These are phyloP conservation scores for Eulithis prunata DNA, from an alignment of 2,888 invertebrate genomes.

Conservation along the genomic window DNA sequence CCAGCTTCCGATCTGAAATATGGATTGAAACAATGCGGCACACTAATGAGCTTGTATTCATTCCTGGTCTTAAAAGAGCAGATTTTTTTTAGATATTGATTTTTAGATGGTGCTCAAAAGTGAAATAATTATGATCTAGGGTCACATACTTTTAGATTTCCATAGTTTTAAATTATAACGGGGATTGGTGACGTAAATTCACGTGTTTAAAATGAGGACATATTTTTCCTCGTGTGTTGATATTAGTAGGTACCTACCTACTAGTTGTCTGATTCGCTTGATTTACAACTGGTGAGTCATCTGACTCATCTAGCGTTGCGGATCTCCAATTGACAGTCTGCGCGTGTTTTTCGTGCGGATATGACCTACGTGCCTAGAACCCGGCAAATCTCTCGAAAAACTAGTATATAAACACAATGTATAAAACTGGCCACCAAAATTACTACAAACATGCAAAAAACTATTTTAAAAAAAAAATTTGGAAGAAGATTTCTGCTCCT, in stretches of 20 bases:
- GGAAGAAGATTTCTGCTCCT: no score
- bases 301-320: slow-evolving; percentile 26
- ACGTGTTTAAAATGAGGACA: slow-evolving; percentile 26
- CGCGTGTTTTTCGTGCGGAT: slow-evolving; percentile 48
- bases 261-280: slow-evolving; percentile 28
- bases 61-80: no score
- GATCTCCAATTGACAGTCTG: slow-evolving; percentile 33
- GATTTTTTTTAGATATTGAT: no score
- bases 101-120: no score
- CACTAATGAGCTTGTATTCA: background rate
- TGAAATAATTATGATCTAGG: no score
- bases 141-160: background rate
- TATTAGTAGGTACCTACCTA: background rate
- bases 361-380: slow-evolving; percentile 53
- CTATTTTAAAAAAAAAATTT: no score
- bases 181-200: slow-evolving; percentile 6
- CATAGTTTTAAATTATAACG: background rate
- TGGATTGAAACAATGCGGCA: background rate
- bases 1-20: background rate
- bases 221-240: slow-evolving; percentile 35
- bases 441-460: no score
- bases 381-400: background rate
- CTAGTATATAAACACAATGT: no score
- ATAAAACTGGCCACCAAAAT: no score
- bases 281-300: slow-evolving; percentile 44